Evolutionary conservation across 2,888 invertebrate genomes (phyloP), one percentile per base, ranked within the genome.

Genomic region (Agriopis marginaria): DNA sequence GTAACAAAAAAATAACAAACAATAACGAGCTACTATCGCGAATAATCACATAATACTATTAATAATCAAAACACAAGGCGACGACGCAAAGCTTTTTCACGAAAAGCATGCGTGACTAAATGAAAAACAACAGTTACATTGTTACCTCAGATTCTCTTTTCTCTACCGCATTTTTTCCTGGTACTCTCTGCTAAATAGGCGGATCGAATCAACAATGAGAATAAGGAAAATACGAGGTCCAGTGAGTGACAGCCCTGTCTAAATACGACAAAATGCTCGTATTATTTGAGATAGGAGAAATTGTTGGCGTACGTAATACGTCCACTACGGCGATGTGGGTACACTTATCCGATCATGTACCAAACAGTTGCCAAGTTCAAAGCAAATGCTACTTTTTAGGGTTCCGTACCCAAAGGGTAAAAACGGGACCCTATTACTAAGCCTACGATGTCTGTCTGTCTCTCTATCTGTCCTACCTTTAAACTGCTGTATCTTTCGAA

Each of bases 211-310:
- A 66, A 70, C 63, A 63, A 66, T 47, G 39, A 50, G 14, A 40
- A 55, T 17, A 56, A 67, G 64, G 58, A 66, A 59, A 60, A 49
- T 62, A 60, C 12, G 51, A 45, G 61, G 40, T 56, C 51, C 59
- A 55, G 55, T 44, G 54, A 56, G 66, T 67, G 73, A 66, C 73
- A 73, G 54, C 73, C 70, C 73, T 70, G 45, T 63, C 12, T 59
- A 70, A 66, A 66, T 66, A 70, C 66, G 63, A 63, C 66, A 66
- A 64, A 68, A 68, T 50, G 49, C 44, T 53, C 44, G 62, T 70
- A 68, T 73, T 72, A 75, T 72, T 72, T 17, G 72, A 73, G 74
- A 68, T 70, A 66, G 70, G 44, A 62, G 44, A 66, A 74, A 72
- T 72, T 68, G 74, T 71, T 63, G 70, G 66, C 67, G 62, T 63